Evolutionary conservation across 2,797 vertebrate genomes (phyloP).

Genomic region (Epinephelus coioides): DNA sequence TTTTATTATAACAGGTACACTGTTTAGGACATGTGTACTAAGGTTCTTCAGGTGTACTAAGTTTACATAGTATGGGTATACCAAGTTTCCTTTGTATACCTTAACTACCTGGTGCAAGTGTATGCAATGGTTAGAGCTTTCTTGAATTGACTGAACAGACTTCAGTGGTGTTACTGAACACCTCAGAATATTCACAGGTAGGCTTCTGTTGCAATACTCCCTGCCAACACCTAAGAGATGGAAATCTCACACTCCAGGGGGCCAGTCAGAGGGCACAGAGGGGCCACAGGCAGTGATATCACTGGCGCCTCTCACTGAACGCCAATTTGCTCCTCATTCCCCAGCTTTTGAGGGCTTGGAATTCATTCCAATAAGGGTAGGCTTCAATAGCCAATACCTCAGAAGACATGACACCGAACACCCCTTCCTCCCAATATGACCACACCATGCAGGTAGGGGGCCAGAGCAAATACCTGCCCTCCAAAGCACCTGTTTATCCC

Average conservation of each 20-base stretch:
- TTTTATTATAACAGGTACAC: neutral
- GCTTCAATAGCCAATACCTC: conserved; percentile 75
- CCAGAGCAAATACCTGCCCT: conserved; percentile 77
- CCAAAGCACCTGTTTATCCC: conserved; percentile 98
- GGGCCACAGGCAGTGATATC: conserved; percentile 71
- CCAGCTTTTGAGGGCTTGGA: conserved; percentile 70
- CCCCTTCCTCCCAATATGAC: conserved; percentile 60
- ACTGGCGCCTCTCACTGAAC: conserved; percentile 76
- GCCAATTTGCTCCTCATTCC: conserved; percentile 83
- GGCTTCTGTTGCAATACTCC: conserved; percentile 67
- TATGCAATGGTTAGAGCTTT: conserved; percentile 46
- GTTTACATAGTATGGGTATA: neutral
- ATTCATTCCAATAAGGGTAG: conserved; percentile 78
- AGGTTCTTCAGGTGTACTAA: neutral
- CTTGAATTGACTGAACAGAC: conserved; percentile 64
- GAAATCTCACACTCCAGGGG: conserved; percentile 93
- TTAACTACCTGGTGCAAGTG: conserved; percentile 27
- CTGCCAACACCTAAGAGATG: conserved; percentile 87
- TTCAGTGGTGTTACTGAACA: conserved; percentile 75
- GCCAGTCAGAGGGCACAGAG: conserved; percentile 72
- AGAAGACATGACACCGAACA: conserved; percentile 79
- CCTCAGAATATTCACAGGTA: conserved; percentile 79
- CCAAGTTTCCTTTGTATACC: neutral
- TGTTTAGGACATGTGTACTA: neutral
- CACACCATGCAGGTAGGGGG: conserved; percentile 62